phyloP scores from a whole-genome alignment of 2,797 vertebrate genomes.

The Pangasius macronema region DNA sequence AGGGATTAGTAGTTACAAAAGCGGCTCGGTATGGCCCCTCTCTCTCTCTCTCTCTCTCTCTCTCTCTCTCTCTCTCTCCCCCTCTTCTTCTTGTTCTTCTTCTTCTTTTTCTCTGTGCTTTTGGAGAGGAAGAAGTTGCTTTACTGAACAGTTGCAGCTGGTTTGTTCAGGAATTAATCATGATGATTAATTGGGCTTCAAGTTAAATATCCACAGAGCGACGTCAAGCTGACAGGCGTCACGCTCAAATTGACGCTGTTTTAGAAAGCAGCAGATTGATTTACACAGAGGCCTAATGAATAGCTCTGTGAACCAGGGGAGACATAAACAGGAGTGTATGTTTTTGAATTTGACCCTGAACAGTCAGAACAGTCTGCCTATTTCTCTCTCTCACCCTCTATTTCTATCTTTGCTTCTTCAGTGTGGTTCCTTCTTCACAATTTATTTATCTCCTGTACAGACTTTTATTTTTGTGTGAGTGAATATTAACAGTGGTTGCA shows the following conservation, averaged over 20 bases:
- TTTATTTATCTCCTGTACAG: constrained; percentile 31
- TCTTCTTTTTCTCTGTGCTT: constrained; percentile 31
- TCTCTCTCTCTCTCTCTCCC: background rate
- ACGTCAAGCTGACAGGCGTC: constrained; percentile 80
- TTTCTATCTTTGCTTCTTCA: constrained; percentile 38
- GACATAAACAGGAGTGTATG: constrained; percentile 78
- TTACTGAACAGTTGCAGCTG: constrained; percentile 74
- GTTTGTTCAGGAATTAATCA: constrained; percentile 85
- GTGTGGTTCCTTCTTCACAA: constrained; percentile 23
- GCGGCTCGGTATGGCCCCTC: constrained; percentile 25
- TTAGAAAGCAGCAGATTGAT: constrained; percentile 83
- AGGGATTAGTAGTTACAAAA: constrained; percentile 57
- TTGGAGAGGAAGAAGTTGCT: constrained; percentile 63
- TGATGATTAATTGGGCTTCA: constrained; percentile 86
- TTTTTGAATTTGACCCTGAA: constrained; percentile 65
- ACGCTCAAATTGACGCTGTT: constrained; percentile 80
- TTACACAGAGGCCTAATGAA: constrained; percentile 80
- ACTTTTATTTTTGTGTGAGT: constrained; percentile 14
- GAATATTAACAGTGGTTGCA: background rate
- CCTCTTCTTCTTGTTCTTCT: constrained; percentile 29
- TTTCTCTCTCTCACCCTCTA: constrained; percentile 53
- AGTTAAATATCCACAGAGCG: constrained; percentile 83
- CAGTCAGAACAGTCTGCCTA: constrained; percentile 52
- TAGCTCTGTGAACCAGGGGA: constrained; percentile 71
- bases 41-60: constrained; percentile 33